phyloP scores from a whole-genome alignment of 2,113 vertebrate genomes.

The Apaloderma vittatum region DNA sequence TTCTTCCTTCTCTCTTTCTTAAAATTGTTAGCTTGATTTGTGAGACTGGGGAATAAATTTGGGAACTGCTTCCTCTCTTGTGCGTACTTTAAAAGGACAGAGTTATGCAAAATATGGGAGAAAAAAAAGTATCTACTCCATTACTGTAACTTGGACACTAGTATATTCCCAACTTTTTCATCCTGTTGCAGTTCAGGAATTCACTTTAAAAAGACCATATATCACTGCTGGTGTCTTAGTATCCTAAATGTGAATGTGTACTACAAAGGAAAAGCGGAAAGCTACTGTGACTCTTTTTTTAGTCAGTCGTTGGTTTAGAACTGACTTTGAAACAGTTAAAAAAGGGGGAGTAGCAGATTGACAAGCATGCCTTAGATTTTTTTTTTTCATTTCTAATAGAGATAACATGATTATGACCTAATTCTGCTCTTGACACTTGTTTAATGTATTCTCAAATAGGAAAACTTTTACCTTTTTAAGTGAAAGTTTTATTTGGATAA shows the following conservation, averaged over 20 bases:
- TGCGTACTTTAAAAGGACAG: not conserved
- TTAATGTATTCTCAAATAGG: not conserved
- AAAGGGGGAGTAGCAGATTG: not conserved
- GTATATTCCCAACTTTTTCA: not conserved
- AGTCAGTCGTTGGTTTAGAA: not conserved
- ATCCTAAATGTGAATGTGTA: not conserved
- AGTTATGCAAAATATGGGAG: not conserved
- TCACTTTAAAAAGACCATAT: not conserved
- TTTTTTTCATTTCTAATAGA: not conserved
- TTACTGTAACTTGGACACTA: not conserved
- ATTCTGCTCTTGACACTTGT: not conserved
- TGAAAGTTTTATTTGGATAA: not conserved
- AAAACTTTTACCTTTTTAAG: not conserved
- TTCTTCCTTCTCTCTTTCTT: not conserved
- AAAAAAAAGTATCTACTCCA: not conserved
- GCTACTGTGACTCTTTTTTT: not conserved
- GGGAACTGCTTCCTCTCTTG: not conserved
- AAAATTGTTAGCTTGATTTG: not conserved
- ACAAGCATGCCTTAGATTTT: not conserved
- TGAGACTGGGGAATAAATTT: not conserved
- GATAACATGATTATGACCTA: not conserved
- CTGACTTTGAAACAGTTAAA: not conserved
- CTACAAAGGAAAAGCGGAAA: not conserved
- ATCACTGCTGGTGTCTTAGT: not conserved
- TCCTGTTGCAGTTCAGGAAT: not conserved